Percentiles rank a stretch among this genome's conserved stretches.
Evolutionary conservation across 1,140 invertebrate species (phyloP).

Genomic region (Zaprionus gabonicus): DNA sequence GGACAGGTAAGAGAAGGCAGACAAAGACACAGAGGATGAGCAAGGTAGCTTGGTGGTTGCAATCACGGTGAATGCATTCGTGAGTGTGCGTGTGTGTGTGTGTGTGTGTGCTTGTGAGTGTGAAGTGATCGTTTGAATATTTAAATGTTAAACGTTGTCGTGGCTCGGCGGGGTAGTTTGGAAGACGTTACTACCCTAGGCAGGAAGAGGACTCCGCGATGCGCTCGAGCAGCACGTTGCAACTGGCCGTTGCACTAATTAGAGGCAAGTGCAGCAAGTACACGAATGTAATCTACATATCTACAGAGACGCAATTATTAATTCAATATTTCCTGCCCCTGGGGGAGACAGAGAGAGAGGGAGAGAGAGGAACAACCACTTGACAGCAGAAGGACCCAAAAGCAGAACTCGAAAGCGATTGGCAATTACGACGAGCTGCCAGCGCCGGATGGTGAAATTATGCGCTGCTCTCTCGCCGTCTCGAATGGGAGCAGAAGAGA

Average conservation of each 20-base stretch:
- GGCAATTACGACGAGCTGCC: constrained; percentile 24
- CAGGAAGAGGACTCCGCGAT: constrained; percentile 37
- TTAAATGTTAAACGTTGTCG: constrained; percentile 58
- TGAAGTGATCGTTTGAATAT: constrained; percentile 78
- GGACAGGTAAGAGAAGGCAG: constrained; percentile 26
- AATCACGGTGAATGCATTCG: constrained; percentile 60
- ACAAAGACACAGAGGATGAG: background rate
- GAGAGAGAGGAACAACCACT: constrained; percentile 37
- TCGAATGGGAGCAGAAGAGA: constrained; percentile 72
- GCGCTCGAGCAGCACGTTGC: constrained; percentile 57
- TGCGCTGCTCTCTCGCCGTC: constrained; percentile 11
- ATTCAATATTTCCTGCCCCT: constrained; percentile 76
- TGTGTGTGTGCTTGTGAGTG: constrained; percentile 40
- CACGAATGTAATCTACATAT: constrained; percentile 47
- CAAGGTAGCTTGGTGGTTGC: constrained; percentile 56
- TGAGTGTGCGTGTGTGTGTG: constrained; percentile 15
- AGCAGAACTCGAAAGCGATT: constrained; percentile 3
- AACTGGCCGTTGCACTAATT: constrained; percentile 61
- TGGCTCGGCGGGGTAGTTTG: constrained; percentile 42
- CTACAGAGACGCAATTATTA: constrained; percentile 68
- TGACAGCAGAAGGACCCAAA: constrained; percentile 60
- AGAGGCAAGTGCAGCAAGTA: constrained; percentile 31
- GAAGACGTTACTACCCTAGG: background rate
- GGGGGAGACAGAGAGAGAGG: constrained; percentile 49
- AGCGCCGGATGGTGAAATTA: constrained; percentile 67